Base-by-base conservation (phyloP, 2,113 vertebrate species). In the Nibea coibor region DNA sequence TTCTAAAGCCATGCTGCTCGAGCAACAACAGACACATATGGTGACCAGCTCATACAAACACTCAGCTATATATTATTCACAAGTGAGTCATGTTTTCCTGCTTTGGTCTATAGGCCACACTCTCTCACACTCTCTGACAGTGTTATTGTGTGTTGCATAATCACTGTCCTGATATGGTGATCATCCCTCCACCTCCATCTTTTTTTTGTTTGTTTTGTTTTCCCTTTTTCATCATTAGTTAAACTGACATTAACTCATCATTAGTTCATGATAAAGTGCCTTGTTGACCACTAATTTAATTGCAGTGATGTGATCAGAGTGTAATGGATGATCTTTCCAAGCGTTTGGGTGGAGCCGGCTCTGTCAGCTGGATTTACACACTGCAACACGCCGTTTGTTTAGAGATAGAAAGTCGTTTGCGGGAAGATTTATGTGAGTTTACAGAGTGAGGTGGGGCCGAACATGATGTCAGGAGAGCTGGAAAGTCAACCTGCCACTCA, bases 41-140 rank as follows among this genome's bases (percentile, higher is more conserved):
- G 72, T 54, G 48, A 15, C 68, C 56, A 69, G 56, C 58, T 73
- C 68, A 48, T 69, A 75, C 51, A 43, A 81, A 81, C 64, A 39
- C n/a, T 3, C 15, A 68, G 3, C 59, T 47, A 45, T 71, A 62
- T 75, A 67, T 64, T 19, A 39, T 48, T 72, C 83, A 78, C 53
- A 19, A 53, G 59, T 87, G 86, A 88, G 71, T 89, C 82, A 80
- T 83, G 63, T 31, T 79, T 87, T 88, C 74, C 39, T 61, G 72
- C 22, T 35, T 47, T 47, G 2, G 10, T 76, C 35, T 39, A 66
- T 66, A 42, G 56, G 48, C 77, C n/a, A 19, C 39, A 16, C 51
- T 70, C 31, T 35, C 26, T 31, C 56, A 35, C 28, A 53, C 47
- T 47, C 16, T 54, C 81, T 45, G 10, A 53, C 73, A n/a, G 59